Evolutionary conservation across 2,797 vertebrate genomes (phyloP), one percentile per base, ranked within the genome.

Genomic region (Zalophus californianus): DNA sequence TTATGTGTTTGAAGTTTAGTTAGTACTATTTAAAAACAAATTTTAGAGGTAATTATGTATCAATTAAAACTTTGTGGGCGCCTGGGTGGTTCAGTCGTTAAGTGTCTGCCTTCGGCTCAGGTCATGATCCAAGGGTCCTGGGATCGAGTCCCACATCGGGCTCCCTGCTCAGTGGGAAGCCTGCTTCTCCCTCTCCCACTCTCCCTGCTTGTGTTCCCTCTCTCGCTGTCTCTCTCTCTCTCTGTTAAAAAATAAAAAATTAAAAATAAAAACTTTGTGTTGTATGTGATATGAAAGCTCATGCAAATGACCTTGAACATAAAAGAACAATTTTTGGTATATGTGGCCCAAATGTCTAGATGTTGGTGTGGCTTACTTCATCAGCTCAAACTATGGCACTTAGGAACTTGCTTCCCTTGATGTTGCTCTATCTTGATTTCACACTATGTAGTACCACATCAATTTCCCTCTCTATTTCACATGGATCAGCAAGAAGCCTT

Each of bases 301-400:
- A 90, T 32, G 3, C 27, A 89, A 85, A 50, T 83, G 64, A 66
- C 82, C 41, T 82, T 91, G 25, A 41, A 86, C 78, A 79, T 32
- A 20, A 86, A 90, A 44, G 58, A 77, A 7, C 2, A 60, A 0
- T 64, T n/a, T 77, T 54, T 35, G 12, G 16, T 56, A 44, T 2
- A 48, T 60, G 11, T 62, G 2, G 13, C 15, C 5, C 29, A 56
- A 50, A 87, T 32, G 20, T 84, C 18, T 68, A 91, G 29, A 35
- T 44, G 15, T 14, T 44, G 6, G 4, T 32, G 9, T 85, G 68
- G 1, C 7, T 86, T 12, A 48, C 29, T 48, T 0, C 29, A 41
- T 68, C 23, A 66, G 2, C 8, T 92, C 29, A 66, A 38, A 44
- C 0, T 23, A 16, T 7, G 0, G 9, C 54, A 60, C 21, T 25